Conservation (phyloP, 1,140 invertebrate species). For the Drosophila bifasciata region DNA sequence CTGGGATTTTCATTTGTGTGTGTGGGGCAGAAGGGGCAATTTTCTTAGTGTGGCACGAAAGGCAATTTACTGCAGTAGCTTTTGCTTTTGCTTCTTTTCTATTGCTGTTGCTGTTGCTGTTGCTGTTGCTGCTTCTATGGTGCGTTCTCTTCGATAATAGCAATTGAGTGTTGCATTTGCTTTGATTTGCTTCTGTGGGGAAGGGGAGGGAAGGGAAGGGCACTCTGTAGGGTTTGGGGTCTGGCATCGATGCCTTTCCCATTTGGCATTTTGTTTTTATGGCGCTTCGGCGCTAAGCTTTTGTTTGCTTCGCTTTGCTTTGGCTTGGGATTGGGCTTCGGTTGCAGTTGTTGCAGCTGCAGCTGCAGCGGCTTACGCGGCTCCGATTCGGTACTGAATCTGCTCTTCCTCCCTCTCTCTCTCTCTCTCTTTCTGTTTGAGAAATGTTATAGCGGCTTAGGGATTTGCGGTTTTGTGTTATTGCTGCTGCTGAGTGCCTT, state of each 20-base stretch:
- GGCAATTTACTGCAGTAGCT: constrained; percentile 42
- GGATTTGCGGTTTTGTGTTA: constrained; percentile 75
- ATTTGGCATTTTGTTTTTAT: constrained; percentile 58
- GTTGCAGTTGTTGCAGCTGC: constrained; percentile 40
- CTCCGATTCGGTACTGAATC: constrained; percentile 53
- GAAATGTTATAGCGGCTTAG: constrained; percentile 77
- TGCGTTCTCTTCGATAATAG: constrained; percentile 61
- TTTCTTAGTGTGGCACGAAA: constrained; percentile 34
- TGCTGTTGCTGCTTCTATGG: constrained; percentile 31
- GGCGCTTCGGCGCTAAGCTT: constrained; percentile 61
- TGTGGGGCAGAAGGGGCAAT: neutral
- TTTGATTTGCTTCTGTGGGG: constrained; percentile 65
- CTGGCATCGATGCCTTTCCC: constrained; percentile 28
- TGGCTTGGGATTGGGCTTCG: constrained; percentile 33
- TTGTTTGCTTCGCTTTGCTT: constrained; percentile 66
- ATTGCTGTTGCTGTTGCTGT: constrained; percentile 34
- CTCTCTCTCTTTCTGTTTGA: constrained; percentile 53
- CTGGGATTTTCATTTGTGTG: constrained; percentile 10
- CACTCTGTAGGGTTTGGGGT: too few species aligned
- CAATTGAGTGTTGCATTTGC: constrained; percentile 78
- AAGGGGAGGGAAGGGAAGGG: too few species aligned
- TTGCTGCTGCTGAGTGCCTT: constrained; percentile 57
- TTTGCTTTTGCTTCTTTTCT: constrained; percentile 20
- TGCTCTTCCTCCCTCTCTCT: constrained; percentile 27
- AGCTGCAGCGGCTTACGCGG: constrained; percentile 52